Conservation (phyloP, 2,113 vertebrate genomes). For the Protomyctophum bolini region DNA sequence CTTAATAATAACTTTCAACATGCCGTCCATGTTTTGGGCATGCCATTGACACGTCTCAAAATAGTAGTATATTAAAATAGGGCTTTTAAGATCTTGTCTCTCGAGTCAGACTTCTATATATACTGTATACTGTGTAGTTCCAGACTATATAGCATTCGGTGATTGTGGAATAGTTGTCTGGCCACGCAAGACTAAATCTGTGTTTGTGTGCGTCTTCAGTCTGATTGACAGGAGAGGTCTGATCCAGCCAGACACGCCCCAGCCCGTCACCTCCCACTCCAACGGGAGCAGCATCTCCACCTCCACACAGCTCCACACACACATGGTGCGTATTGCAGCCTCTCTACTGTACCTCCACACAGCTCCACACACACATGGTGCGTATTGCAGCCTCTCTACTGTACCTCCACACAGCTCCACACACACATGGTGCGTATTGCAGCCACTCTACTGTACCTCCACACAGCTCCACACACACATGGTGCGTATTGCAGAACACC, state of each 20-base stretch:
- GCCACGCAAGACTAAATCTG: background rate
- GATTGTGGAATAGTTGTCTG: too few relatives aligned
- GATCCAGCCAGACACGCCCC: slow-evolving; percentile 84
- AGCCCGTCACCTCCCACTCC: slow-evolving; percentile 79
- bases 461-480: too few relatives aligned
- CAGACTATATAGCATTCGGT: too few relatives aligned
- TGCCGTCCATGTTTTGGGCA: too few relatives aligned
- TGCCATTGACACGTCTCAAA: too few relatives aligned
- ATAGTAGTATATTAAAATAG: too few relatives aligned
- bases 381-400: background rate
- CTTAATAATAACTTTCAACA: background rate
- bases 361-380: slow-evolving; percentile 92
- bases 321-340: slow-evolving; percentile 81
- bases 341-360: slow-evolving; percentile 69
- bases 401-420: background rate
- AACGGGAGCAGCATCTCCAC: slow-evolving; percentile 85
- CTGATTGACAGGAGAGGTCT: slow-evolving; percentile 92
- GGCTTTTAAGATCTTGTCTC: too few relatives aligned
- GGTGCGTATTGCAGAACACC: too few relatives aligned
- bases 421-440: too few relatives aligned
- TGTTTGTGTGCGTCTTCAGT: slow-evolving; percentile 59
- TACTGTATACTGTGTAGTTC: too few relatives aligned
- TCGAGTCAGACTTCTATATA: too few relatives aligned
- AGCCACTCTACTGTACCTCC: background rate
- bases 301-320: slow-evolving; percentile 86